Evolutionary conservation across 2,113 vertebrate species (phyloP), one percentile per base, ranked within the genome.

Genomic region (Cavia porcellus): DNA sequence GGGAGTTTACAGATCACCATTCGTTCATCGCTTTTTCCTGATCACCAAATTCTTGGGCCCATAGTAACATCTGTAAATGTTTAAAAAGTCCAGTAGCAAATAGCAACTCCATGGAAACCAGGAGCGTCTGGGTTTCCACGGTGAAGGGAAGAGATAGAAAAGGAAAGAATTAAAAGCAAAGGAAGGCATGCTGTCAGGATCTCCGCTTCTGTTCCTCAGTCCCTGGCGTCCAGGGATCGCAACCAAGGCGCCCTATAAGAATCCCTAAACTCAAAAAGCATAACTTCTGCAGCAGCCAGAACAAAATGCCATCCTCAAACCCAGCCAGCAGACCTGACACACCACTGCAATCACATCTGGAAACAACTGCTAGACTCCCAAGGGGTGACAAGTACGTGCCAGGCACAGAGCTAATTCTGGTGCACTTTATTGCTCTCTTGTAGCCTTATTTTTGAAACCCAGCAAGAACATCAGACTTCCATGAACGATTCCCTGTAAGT

Each of bases 341-440:
- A 61, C 45, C 74, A 90, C 84, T 61, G 17, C 42, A 62, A 86
- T 89, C 90, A 82, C 88, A 96, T 85, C 96, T 95, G 84, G 75
- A 93, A 96, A 86, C 86, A 95, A 96, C 57, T 32, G 59, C 70
- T n/a, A 42, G 19, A 80, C 10, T 55, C 87, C 85, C 93, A 55
- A 30, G 7, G 25, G 59, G 68, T 28, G 85, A 79, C 28, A 86
- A 42, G 93, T 57, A 75, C 77, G 3, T 89, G 55, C 22, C 13
- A 9, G 83, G 32, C 55, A 66, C 8, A 25, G 38, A 61, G 52
- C 35, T 14, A 14, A 55, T 64, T 93, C 68, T 83, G 66, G 47
- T 62, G 90, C 82, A 50, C 64, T 95, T 68, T 66, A 90, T 3
- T 82, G 55, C 72, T 83, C 86, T 57, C 87, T n/a, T 17, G 30